Conservation (phyloP, 2,888 invertebrate species). For the Eristalis tenax region DNA sequence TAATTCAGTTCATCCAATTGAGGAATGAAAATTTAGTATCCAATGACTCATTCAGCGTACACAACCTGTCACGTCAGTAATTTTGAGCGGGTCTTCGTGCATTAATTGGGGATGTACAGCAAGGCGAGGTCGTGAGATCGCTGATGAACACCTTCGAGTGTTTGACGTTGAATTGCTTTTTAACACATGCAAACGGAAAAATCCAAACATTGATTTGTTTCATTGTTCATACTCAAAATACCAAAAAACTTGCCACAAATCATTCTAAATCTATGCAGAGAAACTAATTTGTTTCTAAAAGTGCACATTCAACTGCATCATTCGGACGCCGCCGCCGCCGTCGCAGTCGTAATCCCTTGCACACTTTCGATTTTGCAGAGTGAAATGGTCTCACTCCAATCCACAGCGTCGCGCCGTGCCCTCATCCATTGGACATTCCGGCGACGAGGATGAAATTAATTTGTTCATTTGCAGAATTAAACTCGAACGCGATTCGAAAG, state of each 20-base stretch:
- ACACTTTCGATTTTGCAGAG: not conserved
- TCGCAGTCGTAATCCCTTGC: not conserved
- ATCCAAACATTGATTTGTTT: too few relatives aligned
- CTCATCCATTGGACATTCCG: not conserved
- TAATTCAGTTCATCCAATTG: too few relatives aligned
- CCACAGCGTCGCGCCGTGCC: not conserved
- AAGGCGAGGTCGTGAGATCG: too few relatives aligned
- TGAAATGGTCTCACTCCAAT: not conserved
- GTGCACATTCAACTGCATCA: not conserved
- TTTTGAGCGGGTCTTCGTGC: too few relatives aligned
- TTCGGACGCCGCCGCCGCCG: not conserved
- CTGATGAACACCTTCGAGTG: too few relatives aligned
- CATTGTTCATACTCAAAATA: not conserved
- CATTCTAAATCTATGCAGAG: not conserved
- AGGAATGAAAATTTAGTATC: too few relatives aligned
- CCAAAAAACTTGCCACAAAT: not conserved
- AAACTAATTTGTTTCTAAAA: conserved; percentile 18
- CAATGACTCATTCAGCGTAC: too few relatives aligned
- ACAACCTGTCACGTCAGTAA: too few relatives aligned
- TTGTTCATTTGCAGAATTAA: conserved; percentile 68
- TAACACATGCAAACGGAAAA: too few relatives aligned
- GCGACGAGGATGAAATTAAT: conserved; percentile 59
- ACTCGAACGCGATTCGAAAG: conserved; percentile 67
- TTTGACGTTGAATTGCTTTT: too few relatives aligned
- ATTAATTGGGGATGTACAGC: too few relatives aligned